Evolutionary conservation across 2,888 invertebrate species (phyloP).

Genomic region (Ichneumon xanthorius): DNA sequence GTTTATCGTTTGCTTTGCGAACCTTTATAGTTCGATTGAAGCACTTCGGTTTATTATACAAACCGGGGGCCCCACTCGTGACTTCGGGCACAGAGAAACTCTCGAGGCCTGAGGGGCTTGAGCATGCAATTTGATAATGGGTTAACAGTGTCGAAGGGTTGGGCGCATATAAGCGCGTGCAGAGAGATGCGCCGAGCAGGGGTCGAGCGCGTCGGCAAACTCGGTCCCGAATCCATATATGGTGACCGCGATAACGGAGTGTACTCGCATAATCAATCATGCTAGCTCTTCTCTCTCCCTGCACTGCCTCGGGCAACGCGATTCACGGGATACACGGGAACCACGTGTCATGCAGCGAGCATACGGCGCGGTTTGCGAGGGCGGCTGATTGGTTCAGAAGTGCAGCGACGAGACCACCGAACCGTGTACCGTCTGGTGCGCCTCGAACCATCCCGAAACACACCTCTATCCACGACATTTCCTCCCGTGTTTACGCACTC

Average conservation of each 20-base stretch:
- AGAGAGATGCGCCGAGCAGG: slow-evolving; percentile 69
- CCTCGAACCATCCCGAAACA: slow-evolving; percentile 45
- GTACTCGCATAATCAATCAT: slow-evolving; percentile 81
- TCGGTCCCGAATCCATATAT: slow-evolving; percentile 57
- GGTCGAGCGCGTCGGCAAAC: slow-evolving; percentile 72
- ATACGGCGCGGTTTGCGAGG: slow-evolving; percentile 49
- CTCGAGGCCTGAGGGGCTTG: slow-evolving; percentile 25
- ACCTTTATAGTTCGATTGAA: slow-evolving; percentile 1
- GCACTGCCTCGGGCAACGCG: slow-evolving; percentile 17
- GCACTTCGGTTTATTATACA: slow-evolving; percentile 10
- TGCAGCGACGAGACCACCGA: slow-evolving; percentile 36
- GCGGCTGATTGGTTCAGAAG: slow-evolving; percentile 48
- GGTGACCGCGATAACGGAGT: slow-evolving; percentile 76
- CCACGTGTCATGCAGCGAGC: slow-evolving; percentile 44
- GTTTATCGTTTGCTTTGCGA: not conserved
- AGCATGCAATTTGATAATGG: slow-evolving; percentile 82
- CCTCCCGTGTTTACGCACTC: slow-evolving; percentile 10
- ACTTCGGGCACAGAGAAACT: slow-evolving; percentile 16
- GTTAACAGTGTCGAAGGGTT: slow-evolving; percentile 77
- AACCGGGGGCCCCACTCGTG: not conserved
- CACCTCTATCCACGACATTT: slow-evolving; percentile 25
- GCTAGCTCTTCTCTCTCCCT: slow-evolving; percentile 66
- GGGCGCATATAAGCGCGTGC: slow-evolving; percentile 72
- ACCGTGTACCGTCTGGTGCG: slow-evolving; percentile 42
- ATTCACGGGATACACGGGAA: slow-evolving; percentile 40